Percentiles rank a stretch among this genome's conserved stretches.
phyloP scores from a whole-genome alignment of 2,888 invertebrate genomes.

The Aphelenchoides bicaudatus region DNA sequence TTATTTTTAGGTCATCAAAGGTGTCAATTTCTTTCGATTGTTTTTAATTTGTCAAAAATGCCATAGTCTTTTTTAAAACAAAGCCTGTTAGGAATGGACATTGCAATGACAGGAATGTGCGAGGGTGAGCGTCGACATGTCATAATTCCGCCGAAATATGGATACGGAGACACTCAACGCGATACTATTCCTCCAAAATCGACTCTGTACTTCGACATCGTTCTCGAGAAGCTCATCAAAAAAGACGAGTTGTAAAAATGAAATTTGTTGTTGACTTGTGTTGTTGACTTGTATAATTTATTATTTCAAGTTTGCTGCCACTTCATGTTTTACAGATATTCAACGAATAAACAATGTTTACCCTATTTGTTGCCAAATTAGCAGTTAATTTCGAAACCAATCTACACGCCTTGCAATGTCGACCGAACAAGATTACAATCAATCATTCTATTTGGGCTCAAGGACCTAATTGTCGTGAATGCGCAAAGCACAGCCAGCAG shows the following conservation, averaged over 20 bases:
- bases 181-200: slow-evolving; percentile 56
- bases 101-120: slow-evolving; percentile 55
- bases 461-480: neutral
- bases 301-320: too few relatives aligned
- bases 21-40: too few relatives aligned
- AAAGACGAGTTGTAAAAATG: slow-evolving; percentile 46
- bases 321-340: too few relatives aligned
- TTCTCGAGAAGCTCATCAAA: slow-evolving; percentile 57
- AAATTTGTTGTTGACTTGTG: too few relatives aligned
- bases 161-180: slow-evolving; percentile 58
- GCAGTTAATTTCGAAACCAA: too few relatives aligned
- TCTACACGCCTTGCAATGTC: too few relatives aligned
- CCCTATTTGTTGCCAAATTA: too few relatives aligned
- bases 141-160: slow-evolving; percentile 51
- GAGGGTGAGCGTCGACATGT: slow-evolving; percentile 59
- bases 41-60: too few relatives aligned
- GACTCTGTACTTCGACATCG: slow-evolving; percentile 58
- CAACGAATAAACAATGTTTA: too few relatives aligned
- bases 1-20: neutral
- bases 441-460: neutral
- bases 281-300: too few relatives aligned
- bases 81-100: slow-evolving; percentile 11
- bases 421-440: neutral
- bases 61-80: too few relatives aligned
- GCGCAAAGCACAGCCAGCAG: neutral